A percentile compares a stretch with the other conserved stretches of the same genome.
phyloP scores from a whole-genome alignment of 2,113 vertebrate genomes.

The Ctenodactylus gundi region DNA sequence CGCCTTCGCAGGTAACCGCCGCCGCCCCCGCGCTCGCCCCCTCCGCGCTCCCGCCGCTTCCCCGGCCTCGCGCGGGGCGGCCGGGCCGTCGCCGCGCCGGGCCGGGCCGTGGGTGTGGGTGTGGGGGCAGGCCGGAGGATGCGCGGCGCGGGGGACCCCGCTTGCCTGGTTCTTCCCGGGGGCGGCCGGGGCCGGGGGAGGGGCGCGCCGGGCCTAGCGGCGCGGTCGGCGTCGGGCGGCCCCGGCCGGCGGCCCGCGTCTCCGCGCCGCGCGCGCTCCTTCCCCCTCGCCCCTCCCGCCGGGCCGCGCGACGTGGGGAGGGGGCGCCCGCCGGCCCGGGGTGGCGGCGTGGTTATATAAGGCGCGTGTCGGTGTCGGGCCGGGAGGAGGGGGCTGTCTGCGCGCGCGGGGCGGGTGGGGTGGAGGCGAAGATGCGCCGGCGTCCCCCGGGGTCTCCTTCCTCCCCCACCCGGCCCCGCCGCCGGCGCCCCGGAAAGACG shows the following conservation, averaged over 20 bases:
- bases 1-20: slow-evolving; percentile 80
- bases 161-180: neutral
- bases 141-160: slow-evolving; percentile 40
- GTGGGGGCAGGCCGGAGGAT: slow-evolving; percentile 45
- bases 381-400: slow-evolving; percentile 65
- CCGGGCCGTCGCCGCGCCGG: slow-evolving; percentile 42
- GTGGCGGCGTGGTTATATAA: slow-evolving; percentile 71
- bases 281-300: too few species aligned
- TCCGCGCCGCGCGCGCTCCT: neutral
- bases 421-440: slow-evolving; percentile 57
- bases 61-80: slow-evolving; percentile 17
- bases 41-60: neutral
- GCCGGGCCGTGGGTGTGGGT: neutral
- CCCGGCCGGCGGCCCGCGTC: slow-evolving; percentile 9
- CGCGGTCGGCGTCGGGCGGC: slow-evolving; percentile 21
- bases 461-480: neutral
- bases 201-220: slow-evolving; percentile 73
- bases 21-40: slow-evolving; percentile 49
- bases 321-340: slow-evolving; percentile 25
- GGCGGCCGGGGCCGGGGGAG: neutral
- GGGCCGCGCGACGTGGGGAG: neutral
- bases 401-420: slow-evolving; percentile 42
- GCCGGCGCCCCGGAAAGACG: slow-evolving; percentile 25
- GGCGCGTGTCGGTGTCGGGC: slow-evolving; percentile 48
- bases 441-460: slow-evolving; percentile 60